Base-by-base conservation (phyloP, 1,140 invertebrate genomes). In the Drosophila oshimai region DNA sequence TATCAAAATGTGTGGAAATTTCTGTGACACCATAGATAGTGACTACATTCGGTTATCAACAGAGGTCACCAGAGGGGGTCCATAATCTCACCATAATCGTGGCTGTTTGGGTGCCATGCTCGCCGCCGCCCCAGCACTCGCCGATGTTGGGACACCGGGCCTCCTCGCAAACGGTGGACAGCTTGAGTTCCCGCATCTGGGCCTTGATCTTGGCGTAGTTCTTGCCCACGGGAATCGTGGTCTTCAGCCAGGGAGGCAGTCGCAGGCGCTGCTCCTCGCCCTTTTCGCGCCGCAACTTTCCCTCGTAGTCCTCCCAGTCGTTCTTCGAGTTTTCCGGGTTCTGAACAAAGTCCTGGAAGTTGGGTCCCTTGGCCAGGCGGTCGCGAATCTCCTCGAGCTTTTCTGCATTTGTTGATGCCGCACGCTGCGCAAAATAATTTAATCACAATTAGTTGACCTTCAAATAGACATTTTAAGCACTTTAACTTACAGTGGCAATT, bases 101-200 rank as follows among this genome's bases (percentile, higher is more conserved):
- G 41, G 96, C 96, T 53, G 96, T 98, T 24, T 96, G 95, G 9
- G 95, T 96, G 20, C 95, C 95, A 92, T 97, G 94, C 76, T 95
- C 93, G 46, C 96, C 96, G n/a, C 96, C 98, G 68, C 98, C 98
- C 99, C 99, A 99, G 92, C 99, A 99, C 92, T 99, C 98, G 15
- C 98, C 98, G 77, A 99, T 99, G 92, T 99, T 99, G 0, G 99
- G 99, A 93, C 99, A 99, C 68, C 97, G 93, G 0, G 99, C 99
- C 92, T 99, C 99, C 91, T 99, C 98, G 92, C 99, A 99, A 1
- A 99, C 99, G 2, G 99, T 99, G 79, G 97, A 96, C 6, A 99
- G 92, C 77, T 98, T 99, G 9, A 99, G 92, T 10, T 95, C 94
- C 51, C 97, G 92, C 7, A 99, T 92, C 87, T 98, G 96, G 44